Evolutionary conservation across 1,140 invertebrate species (phyloP), one percentile per base, ranked within the genome.

Genomic region (Sinella curviseta): DNA sequence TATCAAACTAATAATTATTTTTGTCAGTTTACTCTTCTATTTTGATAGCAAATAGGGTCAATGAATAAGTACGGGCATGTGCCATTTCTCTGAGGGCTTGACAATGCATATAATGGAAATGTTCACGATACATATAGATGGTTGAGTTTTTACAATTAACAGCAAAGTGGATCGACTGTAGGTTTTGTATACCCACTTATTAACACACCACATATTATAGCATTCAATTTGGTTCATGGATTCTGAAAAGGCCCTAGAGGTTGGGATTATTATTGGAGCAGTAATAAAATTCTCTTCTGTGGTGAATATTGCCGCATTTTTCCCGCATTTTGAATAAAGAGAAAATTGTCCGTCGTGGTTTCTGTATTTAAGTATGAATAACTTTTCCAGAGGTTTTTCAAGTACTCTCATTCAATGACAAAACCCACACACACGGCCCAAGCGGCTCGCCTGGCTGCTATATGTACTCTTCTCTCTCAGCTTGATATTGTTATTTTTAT

Each of bases 401-500:
- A 70, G 65, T 70, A 30, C 31, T 31, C 65, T n/a, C 31, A 17
- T 70, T 17, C 65, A 70, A 70, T 24, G 24, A 60, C 55, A 60
- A 60, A 60, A 60, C 55, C 3, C 55, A 26, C n/a, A n/a, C 55
- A 60, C 3, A 12, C 3, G 3, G 24, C n/a, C 31, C 8, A 31
- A 2, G 3, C 65, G 26, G 12, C 65, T 30, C n/a, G n/a, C n/a
- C n/a, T n/a, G n/a, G 65, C 26, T 70, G 65, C 28, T 2, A n/a
- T n/a, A n/a, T n/a, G n/a, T n/a, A n/a, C n/a, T n/a, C n/a, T 26
- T 26, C 57, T 26, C 4, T 4, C 24, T 26, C 57, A 16, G 8
- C 24, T 70, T 70, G 31, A 70, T 70, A 70, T 70, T 70, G 65
- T 70, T 70, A 33, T 70, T 70, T 70, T 70, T 70, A 70, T 70